These are phyloP conservation scores for Drosophila melanica DNA, from an alignment of 1,140 invertebrate genomes.

Conservation along the genomic window DNA sequence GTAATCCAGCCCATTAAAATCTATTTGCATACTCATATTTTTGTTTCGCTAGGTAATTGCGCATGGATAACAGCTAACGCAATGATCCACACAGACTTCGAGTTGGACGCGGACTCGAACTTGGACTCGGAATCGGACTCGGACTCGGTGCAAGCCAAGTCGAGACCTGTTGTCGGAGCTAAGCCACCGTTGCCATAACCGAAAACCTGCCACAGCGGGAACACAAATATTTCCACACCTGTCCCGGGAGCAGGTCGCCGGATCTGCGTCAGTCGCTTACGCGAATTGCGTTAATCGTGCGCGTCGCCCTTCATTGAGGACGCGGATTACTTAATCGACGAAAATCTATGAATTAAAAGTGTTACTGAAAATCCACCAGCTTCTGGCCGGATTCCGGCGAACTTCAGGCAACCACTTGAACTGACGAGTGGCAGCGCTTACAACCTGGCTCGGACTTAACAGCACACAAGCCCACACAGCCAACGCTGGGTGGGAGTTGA, in stretches of 20 bases:
- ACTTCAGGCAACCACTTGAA: slow-evolving; percentile 56
- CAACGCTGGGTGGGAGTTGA: background rate
- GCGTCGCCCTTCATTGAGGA: slow-evolving; percentile 64
- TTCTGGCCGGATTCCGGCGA: slow-evolving; percentile 49
- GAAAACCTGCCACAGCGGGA: slow-evolving; percentile 30
- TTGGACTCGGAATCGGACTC: background rate
- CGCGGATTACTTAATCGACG: slow-evolving; percentile 77
- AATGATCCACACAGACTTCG: slow-evolving; percentile 47
- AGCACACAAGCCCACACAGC: slow-evolving; percentile 27
- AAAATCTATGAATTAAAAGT: slow-evolving; percentile 78
- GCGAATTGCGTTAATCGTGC: slow-evolving; percentile 75
- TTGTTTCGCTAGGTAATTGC: slow-evolving; percentile 81
- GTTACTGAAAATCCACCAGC: slow-evolving; percentile 64
- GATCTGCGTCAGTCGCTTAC: slow-evolving; percentile 45
- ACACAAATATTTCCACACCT: slow-evolving; percentile 57
- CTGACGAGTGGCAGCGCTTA: slow-evolving; percentile 23
- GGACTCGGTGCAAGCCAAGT: background rate
- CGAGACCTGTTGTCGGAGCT: slow-evolving; percentile 38
- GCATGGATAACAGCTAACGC: slow-evolving; percentile 62
- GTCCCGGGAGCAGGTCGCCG: slow-evolving; percentile 26
- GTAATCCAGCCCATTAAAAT: slow-evolving; percentile 82
- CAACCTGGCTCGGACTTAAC: slow-evolving; percentile 42
- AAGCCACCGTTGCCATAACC: slow-evolving; percentile 43
- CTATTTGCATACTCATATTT: slow-evolving; percentile 81
- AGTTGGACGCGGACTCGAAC: background rate